Conservation (phyloP, 2,797 vertebrate genomes). For the Loriculus beryllinus region DNA sequence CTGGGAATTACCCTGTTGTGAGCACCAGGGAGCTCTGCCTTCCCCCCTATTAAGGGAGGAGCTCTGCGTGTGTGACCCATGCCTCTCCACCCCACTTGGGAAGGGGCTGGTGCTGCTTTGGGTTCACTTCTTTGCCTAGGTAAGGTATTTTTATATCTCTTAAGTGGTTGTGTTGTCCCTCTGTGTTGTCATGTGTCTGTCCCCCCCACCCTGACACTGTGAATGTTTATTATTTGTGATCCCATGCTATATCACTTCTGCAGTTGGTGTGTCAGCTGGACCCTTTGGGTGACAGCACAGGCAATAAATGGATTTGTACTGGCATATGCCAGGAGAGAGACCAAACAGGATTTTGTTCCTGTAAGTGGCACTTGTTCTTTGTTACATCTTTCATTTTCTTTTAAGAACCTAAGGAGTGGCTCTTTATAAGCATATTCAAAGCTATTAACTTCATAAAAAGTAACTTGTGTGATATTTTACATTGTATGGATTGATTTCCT, state of each 20-base stretch:
- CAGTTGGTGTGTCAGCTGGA: background rate
- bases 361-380: fast-evolving
- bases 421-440: background rate
- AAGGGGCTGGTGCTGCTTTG: background rate
- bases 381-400: background rate
- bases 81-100: background rate
- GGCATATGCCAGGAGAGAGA: background rate
- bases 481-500: fast-evolving
- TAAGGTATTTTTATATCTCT: background rate
- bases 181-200: background rate
- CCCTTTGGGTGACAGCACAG: background rate
- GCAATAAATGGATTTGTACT: background rate
- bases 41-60: background rate
- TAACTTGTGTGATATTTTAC: background rate
- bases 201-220: fast-evolving
- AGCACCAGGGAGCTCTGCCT: background rate
- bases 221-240: background rate
- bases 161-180: background rate
- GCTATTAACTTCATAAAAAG: background rate
- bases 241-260: background rate
- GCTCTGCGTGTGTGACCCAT: too few relatives aligned
- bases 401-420: background rate
- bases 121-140: background rate
- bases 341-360: background rate
- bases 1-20: background rate